A percentile compares a stretch with the other conserved stretches of the same genome.
Evolutionary conservation across 2,888 invertebrate species (phyloP).

Genomic region (Melinopterus prodromus): DNA sequence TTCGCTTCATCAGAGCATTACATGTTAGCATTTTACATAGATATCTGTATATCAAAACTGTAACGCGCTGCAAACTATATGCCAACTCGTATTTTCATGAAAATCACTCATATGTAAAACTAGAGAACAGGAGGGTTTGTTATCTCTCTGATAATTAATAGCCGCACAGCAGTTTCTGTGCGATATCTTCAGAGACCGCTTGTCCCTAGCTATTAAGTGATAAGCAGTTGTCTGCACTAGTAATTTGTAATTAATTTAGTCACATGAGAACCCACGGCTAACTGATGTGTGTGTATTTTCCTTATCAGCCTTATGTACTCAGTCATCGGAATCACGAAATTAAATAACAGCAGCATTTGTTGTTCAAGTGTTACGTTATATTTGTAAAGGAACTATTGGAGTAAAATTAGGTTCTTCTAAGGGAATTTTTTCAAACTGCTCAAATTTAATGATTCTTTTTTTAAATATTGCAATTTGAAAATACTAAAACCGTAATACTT

Average conservation of each 20-base stretch:
- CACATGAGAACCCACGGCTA: neutral
- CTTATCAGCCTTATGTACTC: neutral
- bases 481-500: too few relatives aligned
- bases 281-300: neutral
- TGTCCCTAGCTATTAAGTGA: slow-evolving; percentile 23
- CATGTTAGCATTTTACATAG: too few relatives aligned
- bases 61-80: neutral
- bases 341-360: neutral
- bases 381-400: too few relatives aligned
- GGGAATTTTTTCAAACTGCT: too few relatives aligned
- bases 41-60: neutral
- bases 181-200: slow-evolving; percentile 19
- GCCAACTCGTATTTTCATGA: neutral
- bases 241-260: slow-evolving; percentile 20
- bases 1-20: too few relatives aligned
- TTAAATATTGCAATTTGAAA: too few relatives aligned
- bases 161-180: slow-evolving; percentile 17
- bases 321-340: neutral
- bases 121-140: slow-evolving; percentile 11
- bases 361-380: too few relatives aligned
- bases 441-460: too few relatives aligned
- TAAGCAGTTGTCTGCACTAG: slow-evolving; percentile 25
- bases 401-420: too few relatives aligned
- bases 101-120: slow-evolving; percentile 21
- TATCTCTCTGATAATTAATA: slow-evolving; percentile 21